Conservation (phyloP, 2,888 invertebrate species). For the Norana najaformis region DNA sequence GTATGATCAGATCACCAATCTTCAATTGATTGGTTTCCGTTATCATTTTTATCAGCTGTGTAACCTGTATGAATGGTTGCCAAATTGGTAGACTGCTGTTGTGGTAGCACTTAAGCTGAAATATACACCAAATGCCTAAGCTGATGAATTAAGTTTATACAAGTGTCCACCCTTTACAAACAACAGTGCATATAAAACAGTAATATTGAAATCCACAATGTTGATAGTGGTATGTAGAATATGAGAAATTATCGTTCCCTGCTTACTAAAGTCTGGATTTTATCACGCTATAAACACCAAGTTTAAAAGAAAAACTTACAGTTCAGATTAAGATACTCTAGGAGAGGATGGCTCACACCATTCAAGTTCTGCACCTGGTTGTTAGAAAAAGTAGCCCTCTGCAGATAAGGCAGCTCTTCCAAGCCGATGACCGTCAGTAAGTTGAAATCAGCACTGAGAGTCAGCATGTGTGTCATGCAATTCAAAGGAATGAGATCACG, state of each 20-base stretch:
- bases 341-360: slow-evolving; percentile 60
- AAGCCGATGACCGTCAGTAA: slow-evolving; percentile 53
- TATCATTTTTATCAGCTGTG: background rate
- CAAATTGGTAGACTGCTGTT: background rate
- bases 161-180: background rate
- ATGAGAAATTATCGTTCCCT: background rate
- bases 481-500: slow-evolving; percentile 59
- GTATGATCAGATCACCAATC: background rate
- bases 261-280: background rate
- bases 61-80: no score
- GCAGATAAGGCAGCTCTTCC: slow-evolving; percentile 60
- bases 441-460: slow-evolving; percentile 55
- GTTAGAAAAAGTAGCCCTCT: slow-evolving; percentile 58
- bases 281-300: background rate
- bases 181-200: background rate
- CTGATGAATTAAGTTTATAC: background rate
- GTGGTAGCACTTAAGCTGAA: background rate
- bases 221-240: background rate
- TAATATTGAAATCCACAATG: background rate
- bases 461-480: slow-evolving; percentile 58
- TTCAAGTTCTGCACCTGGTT: slow-evolving; percentile 58
- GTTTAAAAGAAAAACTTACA: slow-evolving; percentile 53
- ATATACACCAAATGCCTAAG: slow-evolving; percentile 1
- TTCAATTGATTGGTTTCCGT: background rate
- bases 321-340: slow-evolving; percentile 59